Base-by-base conservation (phyloP, 2,797 vertebrate genomes). In the Acestrorhynchus altus region DNA sequence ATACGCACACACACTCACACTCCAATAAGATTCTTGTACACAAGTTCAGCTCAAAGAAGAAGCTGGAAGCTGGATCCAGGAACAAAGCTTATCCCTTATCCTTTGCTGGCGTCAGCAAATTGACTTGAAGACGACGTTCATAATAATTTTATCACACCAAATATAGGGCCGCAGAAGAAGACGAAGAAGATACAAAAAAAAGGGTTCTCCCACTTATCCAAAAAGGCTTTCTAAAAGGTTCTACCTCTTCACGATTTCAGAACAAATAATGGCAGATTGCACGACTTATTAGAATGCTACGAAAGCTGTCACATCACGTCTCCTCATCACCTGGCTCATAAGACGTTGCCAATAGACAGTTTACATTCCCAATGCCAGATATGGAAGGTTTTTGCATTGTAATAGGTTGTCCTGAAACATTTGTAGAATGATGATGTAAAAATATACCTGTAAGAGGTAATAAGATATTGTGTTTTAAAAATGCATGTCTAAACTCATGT, bases 181-280 rank as follows among this genome's bases (percentile, higher is more conserved):
- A 97, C 96, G 24, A 24, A 11, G 89, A 86, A 94, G 83, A 78
- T 75, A 80, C 66, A 80, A 87, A 89, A 89, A 88, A 88, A 95
- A 93, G 95, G 96, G 94, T 96, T 96, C 94, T 96, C 96, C 95
- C 96, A 96, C 95, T 96, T 94, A 94, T 93, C 95, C 96, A 95
- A 97, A 98, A 96, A 96, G 94, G 95, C 95, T 97, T 98, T 98
- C 94, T 93, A 94, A 96, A 98, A 97, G 96, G 95, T 97, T 98
- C 97, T 99, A 98, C 98, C 98, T 98, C 98, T 98, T 96, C 95
- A 96, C 95, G 92, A 94, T 95, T 95, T 95, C 94, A 94, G 92
- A 97, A 96, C 94, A 95, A 96, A 94, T 94, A 24, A 95, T 87
- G 93, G 95, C 95, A 95, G 96, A 98, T 97, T 95, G 96, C 96